phyloP scores from a whole-genome alignment of 2,797 vertebrate species.

The Hydrophis major region DNA sequence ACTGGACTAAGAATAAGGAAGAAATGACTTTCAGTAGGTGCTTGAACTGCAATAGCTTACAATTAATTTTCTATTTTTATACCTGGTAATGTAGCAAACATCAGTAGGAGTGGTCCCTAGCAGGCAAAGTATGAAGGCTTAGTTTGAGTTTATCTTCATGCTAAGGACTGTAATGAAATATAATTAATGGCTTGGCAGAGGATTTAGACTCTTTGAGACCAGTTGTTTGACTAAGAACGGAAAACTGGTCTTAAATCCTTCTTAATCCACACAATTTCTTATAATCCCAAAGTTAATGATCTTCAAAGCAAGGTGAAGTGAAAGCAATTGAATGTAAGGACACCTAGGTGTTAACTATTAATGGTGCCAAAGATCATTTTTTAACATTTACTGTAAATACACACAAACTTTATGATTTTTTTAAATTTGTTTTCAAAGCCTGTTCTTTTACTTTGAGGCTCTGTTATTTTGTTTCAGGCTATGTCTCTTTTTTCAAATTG shows the following conservation, averaged over 20 bases:
- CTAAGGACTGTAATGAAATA: conserved; percentile 44
- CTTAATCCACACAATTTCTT: conserved; percentile 57
- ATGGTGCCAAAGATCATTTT: conserved; percentile 36
- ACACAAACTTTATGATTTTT: not conserved
- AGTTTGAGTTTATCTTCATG: conserved; percentile 37
- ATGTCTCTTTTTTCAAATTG: conserved; percentile 68
- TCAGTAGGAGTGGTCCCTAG: not conserved
- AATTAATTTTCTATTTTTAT: conserved; percentile 31
- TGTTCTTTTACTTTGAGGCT: conserved; percentile 34
- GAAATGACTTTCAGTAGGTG: not conserved
- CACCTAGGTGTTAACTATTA: conserved; percentile 39
- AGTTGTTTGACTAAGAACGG: conserved; percentile 45
- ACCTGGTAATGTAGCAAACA: not conserved
- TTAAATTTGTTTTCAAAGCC: conserved; percentile 29
- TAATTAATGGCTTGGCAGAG: conserved; percentile 54
- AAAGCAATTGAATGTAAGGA: conserved; percentile 24
- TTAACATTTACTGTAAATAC: conserved; percentile 22
- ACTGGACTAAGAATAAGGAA: not conserved
- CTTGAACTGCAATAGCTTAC: not conserved
- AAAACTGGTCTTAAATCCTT: conserved; percentile 30
- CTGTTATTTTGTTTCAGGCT: conserved; percentile 47
- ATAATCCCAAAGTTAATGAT: conserved; percentile 58
- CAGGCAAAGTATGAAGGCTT: conserved; percentile 40
- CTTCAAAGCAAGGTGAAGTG: conserved; percentile 57
- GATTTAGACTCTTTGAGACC: conserved; percentile 41